A percentile compares a stretch with the other conserved stretches of the same genome.
These are phyloP conservation scores for Charina bottae DNA, from an alignment of 2,113 vertebrate species.

Conservation along the genomic window DNA sequence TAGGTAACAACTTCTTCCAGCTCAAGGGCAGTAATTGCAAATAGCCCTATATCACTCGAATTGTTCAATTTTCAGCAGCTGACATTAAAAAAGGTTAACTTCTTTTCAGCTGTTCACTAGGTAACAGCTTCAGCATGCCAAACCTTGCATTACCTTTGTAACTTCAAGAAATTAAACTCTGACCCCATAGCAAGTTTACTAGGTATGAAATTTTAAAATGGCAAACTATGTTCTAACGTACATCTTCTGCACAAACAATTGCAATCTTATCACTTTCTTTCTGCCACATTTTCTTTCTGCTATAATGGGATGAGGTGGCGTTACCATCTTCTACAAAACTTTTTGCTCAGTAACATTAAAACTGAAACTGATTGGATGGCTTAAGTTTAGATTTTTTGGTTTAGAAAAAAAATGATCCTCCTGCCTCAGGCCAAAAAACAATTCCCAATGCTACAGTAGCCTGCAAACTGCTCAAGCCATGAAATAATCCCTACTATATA, in stretches of 20 bases:
- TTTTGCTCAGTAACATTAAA: background rate
- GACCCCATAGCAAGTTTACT: background rate
- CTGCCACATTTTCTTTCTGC: background rate
- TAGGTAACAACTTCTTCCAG: slow-evolving; percentile 55
- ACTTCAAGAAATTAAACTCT: background rate
- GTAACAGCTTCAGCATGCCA: background rate
- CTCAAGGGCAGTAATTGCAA: slow-evolving; percentile 47
- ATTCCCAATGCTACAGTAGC: background rate
- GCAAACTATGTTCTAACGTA: background rate
- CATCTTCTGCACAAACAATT: background rate
- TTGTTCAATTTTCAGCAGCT: background rate
- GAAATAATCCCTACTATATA: background rate
- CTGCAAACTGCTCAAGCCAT: background rate
- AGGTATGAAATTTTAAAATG: background rate
- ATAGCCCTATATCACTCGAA: slow-evolving; percentile 18
- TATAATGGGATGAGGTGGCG: background rate
- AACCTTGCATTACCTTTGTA: background rate
- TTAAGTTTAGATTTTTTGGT: background rate
- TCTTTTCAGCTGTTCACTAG: slow-evolving; percentile 29
- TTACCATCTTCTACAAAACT: background rate
- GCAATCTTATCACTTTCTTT: background rate
- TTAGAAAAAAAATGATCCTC: background rate
- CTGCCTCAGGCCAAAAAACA: background rate
- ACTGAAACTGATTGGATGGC: background rate
- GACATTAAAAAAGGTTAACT: slow-evolving; percentile 38